Evolutionary conservation across 1,140 invertebrate species (phyloP).

Genomic region (Drosophila elegans): DNA sequence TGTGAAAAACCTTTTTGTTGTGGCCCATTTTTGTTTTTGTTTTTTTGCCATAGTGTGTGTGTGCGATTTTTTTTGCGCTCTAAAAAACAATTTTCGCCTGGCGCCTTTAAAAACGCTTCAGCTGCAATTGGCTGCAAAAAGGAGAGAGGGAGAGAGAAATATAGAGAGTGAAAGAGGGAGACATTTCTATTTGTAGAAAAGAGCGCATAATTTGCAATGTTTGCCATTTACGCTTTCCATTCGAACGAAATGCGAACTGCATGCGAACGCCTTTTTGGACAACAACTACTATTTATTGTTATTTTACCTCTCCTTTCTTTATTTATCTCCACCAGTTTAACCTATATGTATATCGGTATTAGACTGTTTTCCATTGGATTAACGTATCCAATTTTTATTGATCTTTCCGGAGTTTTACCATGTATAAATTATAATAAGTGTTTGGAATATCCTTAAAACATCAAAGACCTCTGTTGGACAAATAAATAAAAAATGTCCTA

Average conservation of each 20-base stretch:
- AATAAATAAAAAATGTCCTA: too few relatives aligned
- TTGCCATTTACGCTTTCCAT: constrained; percentile 52
- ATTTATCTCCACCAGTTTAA: constrained; percentile 4
- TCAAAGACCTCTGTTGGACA: too few relatives aligned
- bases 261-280: constrained; percentile 38
- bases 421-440: not conserved
- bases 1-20: constrained; percentile 13
- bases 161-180: not conserved
- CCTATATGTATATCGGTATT: constrained; percentile 3
- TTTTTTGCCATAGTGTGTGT: not conserved
- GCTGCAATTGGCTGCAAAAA: constrained; percentile 52
- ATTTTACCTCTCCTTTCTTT: constrained; percentile 25
- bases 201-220: constrained; percentile 52
- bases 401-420: not conserved
- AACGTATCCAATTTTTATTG: constrained; percentile 4
- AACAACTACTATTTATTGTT: constrained; percentile 24
- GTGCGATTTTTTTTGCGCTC: constrained; percentile 31
- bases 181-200: constrained; percentile 54
- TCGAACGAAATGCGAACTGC: constrained; percentile 37
- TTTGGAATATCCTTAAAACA: too few relatives aligned
- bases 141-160: not conserved
- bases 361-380: not conserved
- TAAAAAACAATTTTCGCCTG: constrained; percentile 63
- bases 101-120: constrained; percentile 70
- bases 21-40: constrained; percentile 39